These are phyloP conservation scores for Alsophila aescularia DNA, from an alignment of 2,888 invertebrate genomes.

Conservation along the genomic window DNA sequence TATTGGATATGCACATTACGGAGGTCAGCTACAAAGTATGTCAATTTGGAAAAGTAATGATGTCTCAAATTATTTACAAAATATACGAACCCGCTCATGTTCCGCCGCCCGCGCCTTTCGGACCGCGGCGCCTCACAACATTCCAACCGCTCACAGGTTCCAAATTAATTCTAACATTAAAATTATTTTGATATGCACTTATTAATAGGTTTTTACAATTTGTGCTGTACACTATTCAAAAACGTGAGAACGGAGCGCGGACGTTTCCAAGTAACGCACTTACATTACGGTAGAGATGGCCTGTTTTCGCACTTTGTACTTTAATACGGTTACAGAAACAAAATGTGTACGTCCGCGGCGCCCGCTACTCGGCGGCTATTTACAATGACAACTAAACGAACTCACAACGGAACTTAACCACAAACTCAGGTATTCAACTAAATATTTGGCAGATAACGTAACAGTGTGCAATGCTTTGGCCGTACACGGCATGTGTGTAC, in stretches of 20 bases:
- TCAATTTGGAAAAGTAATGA: constrained; percentile 24
- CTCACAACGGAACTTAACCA: constrained; percentile 61
- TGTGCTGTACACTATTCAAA: constrained; percentile 78
- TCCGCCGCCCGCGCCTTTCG: constrained; percentile 30
- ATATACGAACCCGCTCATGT: constrained; percentile 34
- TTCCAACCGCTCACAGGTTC: constrained; percentile 55
- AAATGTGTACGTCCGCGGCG: constrained; percentile 50
- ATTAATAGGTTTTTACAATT: constrained; percentile 78
- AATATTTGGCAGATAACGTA: constrained; percentile 78
- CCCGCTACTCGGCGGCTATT: constrained; percentile 59
- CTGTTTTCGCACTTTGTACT: constrained; percentile 63
- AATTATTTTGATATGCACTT: constrained; percentile 82
- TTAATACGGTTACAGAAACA: constrained; percentile 51
- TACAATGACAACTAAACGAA: constrained; percentile 71
- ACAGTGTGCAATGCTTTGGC: constrained; percentile 58
- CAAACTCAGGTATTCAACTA: constrained; percentile 62
- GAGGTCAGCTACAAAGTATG: constrained; percentile 14
- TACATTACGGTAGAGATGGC: constrained; percentile 49
- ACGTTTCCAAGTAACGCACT: constrained; percentile 45
- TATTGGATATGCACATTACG: constrained; percentile 17
- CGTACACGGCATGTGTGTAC: constrained; percentile 54
- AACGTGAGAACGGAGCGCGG: constrained; percentile 48
- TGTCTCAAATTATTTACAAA: constrained; percentile 30
- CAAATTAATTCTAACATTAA: constrained; percentile 76
- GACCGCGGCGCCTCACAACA: constrained; percentile 41